Base-by-base conservation (phyloP, 2,888 invertebrate genomes). In the Pseudococcus viburni region DNA sequence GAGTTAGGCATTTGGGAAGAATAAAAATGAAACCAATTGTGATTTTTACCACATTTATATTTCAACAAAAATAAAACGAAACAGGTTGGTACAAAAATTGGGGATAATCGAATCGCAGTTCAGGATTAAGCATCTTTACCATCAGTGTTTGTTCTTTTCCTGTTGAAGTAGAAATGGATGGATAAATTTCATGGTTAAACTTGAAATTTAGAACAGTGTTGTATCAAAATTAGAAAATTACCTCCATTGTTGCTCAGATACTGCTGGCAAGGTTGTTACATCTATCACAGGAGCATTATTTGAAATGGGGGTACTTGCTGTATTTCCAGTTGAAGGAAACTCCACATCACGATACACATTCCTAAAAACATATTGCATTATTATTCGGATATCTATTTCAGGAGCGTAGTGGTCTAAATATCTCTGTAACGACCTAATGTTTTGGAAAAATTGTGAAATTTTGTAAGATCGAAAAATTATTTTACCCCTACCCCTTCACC, bases 291-390 rank as follows among this genome's bases (percentile, higher is more conserved):
- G 80, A 9, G 46, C 15, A 15, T 46, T 83, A 46, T 19, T 83
- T 1, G 80, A 83, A 83, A 19, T 19, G 11, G 46, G 46, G 1
- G 46, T 17, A 42, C 77, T 12, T 19, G 46, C 46, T 42, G 26
- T 19, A 22, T 9, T 83, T 6, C 46, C 12, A 19, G 9, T 19
- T 2, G 80, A 42, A 19, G 80, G 80, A 11, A 83, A 83, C 9
- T 83, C 80, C 46, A 83, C 46, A 83, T 83, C 80, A 46, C 80
- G 80, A 83, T 83, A 83, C 2, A 83, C 19, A 12, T 46, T 46
- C 0, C 46, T 83, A 22, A 3, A 22, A 64, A 8, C 11, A 22
- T 22, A 12, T 11, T 51, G 4, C 48, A 51, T 42, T 42, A 42
- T 51, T 2, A 33, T 33, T 33, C 26, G 3, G 26, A 33, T n/a